Evolutionary conservation across 2,888 invertebrate genomes (phyloP), one percentile per base, ranked within the genome.

Genomic region (Therioaphis trifolii): DNA sequence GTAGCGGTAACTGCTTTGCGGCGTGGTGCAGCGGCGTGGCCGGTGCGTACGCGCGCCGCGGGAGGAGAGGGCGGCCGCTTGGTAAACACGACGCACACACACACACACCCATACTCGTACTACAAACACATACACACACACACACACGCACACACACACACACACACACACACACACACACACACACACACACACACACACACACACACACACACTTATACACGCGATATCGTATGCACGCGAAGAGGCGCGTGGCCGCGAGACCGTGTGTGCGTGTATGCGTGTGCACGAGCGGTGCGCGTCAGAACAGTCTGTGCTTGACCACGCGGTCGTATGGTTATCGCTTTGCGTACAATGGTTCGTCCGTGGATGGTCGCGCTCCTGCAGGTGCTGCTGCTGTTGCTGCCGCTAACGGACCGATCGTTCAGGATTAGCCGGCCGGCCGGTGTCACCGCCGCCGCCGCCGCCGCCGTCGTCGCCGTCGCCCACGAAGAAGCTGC

Each of bases 241-340:
- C 63, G 21, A 58, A 24, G 75, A 46, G 75, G 76, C 77, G 77
- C 66, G 52, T 68, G 63, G 77, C 35, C 66, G 66, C 40, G 61
- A 14, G 58, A n/a, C 15, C 9, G 55, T 24, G 76, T n/a, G 61
- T 46, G 72, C 68, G n/a, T n/a, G n/a, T n/a, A n/a, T n/a, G n/a
- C n/a, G n/a, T n/a, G n/a, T n/a, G n/a, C n/a, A n/a, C n/a, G n/a
- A n/a, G n/a, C n/a, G n/a, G n/a, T n/a, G n/a, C 1, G 18, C 15
- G n/a, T n/a, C 27, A 71, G 35, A 68, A 40, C 80, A 82, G 80
- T 82, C 63, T 63, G 80, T 52, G 80, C 80, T 82, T 82, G 80
- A 82, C 80, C 80, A 82, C 80, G 80, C 72, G 80, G 80, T 82
- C 80, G 72, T 74, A 74, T 52, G 72, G 80, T 82, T 49, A 82